Evolutionary conservation across 1,140 invertebrate genomes (phyloP).

Genomic region (Marisa cornuarietis): DNA sequence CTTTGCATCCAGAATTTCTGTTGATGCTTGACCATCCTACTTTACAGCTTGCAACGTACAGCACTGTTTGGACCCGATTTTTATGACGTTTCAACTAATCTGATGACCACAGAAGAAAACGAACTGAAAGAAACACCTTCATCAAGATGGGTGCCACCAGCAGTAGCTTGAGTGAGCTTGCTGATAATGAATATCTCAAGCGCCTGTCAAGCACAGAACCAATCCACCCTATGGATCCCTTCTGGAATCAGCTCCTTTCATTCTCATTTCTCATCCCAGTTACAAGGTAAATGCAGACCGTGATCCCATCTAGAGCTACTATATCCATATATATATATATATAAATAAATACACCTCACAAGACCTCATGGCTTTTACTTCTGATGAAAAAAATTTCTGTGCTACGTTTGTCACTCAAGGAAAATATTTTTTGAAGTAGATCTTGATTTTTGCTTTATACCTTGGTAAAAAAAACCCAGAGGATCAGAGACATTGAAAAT

Average conservation of each 20-base stretch:
- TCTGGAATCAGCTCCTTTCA: constrained; percentile 92
- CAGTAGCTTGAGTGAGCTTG: constrained; percentile 83
- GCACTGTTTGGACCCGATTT: not conserved
- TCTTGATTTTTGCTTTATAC: not conserved
- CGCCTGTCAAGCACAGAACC: constrained; percentile 81
- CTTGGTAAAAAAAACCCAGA: constrained; percentile 67
- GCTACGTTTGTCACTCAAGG: not conserved
- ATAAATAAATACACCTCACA: no score
- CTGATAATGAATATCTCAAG: constrained; percentile 82
- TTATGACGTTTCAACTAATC: not conserved
- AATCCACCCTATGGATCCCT: constrained; percentile 88
- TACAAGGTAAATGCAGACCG: constrained; percentile 46
- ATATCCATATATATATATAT: no score
- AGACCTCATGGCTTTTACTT: no score
- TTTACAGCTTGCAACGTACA: not conserved
- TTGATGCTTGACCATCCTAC: not conserved
- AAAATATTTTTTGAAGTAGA: not conserved
- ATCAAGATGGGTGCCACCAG: constrained; percentile 84
- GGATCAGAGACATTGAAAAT: no score
- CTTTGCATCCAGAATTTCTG: no score
- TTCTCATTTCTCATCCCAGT: constrained; percentile 80
- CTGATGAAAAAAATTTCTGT: no score
- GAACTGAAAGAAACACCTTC: not conserved
- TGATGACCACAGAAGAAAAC: not conserved
- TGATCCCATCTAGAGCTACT: no score